Percentiles rank a stretch among this genome's conserved stretches.
These are phyloP conservation scores for Frankliniella intonsa DNA, from an alignment of 2,888 invertebrate genomes.

Conservation along the genomic window DNA sequence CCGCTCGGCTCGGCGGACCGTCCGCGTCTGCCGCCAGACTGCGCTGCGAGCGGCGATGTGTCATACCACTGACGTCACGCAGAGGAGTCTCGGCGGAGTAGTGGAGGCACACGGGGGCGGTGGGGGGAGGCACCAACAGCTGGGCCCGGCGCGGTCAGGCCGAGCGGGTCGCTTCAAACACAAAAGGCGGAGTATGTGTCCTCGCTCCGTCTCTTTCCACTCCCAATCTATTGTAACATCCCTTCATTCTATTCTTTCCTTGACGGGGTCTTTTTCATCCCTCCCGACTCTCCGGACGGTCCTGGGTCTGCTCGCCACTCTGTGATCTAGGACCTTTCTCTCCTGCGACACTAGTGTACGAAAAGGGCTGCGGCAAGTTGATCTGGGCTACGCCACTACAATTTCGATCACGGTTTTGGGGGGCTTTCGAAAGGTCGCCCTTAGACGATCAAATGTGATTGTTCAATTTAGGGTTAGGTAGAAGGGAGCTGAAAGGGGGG, in stretches of 20 bases:
- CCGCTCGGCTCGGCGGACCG: background rate
- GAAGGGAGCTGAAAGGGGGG: no score
- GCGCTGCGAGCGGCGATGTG: conserved; percentile 9
- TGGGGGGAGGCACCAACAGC: background rate
- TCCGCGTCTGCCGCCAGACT: background rate
- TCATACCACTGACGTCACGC: conserved; percentile 14
- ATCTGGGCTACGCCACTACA: no score
- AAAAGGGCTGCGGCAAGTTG: no score
- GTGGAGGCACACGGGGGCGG: background rate
- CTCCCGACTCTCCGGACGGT: background rate
- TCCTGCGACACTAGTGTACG: no score
- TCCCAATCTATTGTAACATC: background rate
- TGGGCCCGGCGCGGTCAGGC: background rate
- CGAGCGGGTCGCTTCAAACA: background rate
- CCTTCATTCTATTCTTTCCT: background rate
- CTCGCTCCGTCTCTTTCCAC: background rate
- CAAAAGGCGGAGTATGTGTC: background rate
- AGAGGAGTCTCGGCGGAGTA: background rate
- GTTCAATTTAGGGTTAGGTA: no score
- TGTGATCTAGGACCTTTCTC: no score
- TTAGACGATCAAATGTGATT: no score
- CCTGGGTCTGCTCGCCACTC: no score
- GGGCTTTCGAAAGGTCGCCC: no score
- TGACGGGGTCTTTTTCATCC: background rate
- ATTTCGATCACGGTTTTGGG: no score